These are phyloP conservation scores for Helicoverpa assulta DNA, from an alignment of 2,888 invertebrate species.

Conservation along the genomic window DNA sequence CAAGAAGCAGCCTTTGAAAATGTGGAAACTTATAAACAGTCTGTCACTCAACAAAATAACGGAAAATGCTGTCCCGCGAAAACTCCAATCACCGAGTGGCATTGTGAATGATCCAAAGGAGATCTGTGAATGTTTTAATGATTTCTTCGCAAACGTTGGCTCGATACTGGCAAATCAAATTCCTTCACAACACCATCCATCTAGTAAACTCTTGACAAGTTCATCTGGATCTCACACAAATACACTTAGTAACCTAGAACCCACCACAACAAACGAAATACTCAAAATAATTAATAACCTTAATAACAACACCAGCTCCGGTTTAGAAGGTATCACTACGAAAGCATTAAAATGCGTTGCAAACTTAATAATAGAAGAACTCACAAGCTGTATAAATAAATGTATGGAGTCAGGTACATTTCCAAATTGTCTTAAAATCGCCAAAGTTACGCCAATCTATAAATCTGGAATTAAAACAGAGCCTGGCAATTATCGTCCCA, in stretches of 20 bases:
- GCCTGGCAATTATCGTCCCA: no score
- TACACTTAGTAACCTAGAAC: background rate
- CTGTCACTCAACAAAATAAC: background rate
- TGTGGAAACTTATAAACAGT: slow-evolving; percentile 11
- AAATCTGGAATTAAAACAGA: no score
- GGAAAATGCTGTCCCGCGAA: background rate
- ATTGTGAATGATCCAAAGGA: background rate
- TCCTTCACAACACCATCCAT: background rate
- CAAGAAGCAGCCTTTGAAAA: background rate
- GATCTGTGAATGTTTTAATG: slow-evolving; percentile 15
- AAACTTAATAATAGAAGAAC: no score
- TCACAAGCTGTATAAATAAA: no score
- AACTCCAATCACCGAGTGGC: background rate
- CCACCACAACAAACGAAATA: background rate
- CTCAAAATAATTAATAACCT: background rate
- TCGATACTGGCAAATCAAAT: slow-evolving; percentile 4
- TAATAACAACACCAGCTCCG: background rate
- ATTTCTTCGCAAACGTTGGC: slow-evolving; percentile 8
- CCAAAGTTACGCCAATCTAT: no score
- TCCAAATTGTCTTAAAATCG: no score
- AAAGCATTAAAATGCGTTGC: no score
- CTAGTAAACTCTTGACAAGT: no score
- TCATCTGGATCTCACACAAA: background rate
- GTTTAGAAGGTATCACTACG: no score
- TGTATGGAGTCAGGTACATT: no score